Evolutionary conservation across 1,140 invertebrate species (phyloP).

Genomic region (Tachypleus tridentatus): DNA sequence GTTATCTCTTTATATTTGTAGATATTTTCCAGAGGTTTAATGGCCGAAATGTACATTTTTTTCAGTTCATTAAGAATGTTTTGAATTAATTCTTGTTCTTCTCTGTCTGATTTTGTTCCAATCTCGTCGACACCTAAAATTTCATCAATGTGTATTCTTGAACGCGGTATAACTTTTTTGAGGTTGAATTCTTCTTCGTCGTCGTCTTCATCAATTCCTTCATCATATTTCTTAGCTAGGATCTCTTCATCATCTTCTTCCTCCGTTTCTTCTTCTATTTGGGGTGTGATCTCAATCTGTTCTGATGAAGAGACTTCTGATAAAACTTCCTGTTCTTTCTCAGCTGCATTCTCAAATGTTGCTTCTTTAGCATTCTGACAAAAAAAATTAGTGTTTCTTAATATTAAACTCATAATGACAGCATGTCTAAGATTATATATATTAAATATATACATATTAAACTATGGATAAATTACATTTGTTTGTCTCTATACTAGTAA

Average conservation of each 20-base stretch:
- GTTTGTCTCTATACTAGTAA: too few relatives aligned
- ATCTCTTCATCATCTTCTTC: constrained; percentile 11
- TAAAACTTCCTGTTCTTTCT: constrained; percentile 11
- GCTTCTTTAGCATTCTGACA: constrained; percentile 7
- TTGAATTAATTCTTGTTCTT: constrained; percentile 48
- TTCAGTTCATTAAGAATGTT: constrained; percentile 72
- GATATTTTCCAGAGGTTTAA: constrained; percentile 74
- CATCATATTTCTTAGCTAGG: constrained; percentile 1
- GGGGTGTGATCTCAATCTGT: constrained; percentile 2
- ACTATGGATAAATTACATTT: too few relatives aligned
- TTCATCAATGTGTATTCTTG: constrained; percentile 62
- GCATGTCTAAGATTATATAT: not conserved
- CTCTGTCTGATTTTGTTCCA: constrained; percentile 44
- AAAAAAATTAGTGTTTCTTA: constrained; percentile 1
- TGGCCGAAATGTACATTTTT: constrained; percentile 69
- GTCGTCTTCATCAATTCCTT: constrained; percentile 16
- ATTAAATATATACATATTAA: too few relatives aligned
- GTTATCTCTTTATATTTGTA: constrained; percentile 88
- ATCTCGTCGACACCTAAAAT: constrained; percentile 57
- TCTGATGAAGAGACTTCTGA: constrained; percentile 3
- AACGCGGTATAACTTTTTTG: constrained; percentile 3
- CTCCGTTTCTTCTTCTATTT: constrained; percentile 2
- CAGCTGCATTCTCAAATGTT: constrained; percentile 8
- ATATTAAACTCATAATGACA: not conserved
- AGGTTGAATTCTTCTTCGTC: constrained; percentile 7